Evolutionary conservation across 2,113 vertebrate genomes (phyloP).

Genomic region (Reinhardtius hippoglossoides): DNA sequence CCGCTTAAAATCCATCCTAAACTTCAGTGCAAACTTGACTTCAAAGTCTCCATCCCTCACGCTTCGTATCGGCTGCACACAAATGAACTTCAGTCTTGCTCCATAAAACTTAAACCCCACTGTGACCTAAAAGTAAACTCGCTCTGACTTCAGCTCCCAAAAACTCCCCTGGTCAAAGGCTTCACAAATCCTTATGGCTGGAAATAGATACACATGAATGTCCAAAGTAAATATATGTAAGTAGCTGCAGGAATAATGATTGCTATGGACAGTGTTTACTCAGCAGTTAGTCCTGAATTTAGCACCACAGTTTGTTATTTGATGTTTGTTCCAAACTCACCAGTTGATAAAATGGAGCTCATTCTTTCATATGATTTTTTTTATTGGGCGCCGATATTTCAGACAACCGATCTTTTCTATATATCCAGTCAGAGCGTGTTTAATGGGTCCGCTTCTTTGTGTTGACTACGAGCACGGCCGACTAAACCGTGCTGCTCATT

Average conservation of each 20-base stretch:
- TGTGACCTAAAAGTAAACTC: slow-evolving; percentile 72
- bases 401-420: background rate
- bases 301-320: slow-evolving; percentile 30
- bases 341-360: slow-evolving; percentile 26
- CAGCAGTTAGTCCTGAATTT: slow-evolving; percentile 56
- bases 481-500: slow-evolving; percentile 32
- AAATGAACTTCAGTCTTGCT: slow-evolving; percentile 66
- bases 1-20: slow-evolving; percentile 50
- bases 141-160: slow-evolving; percentile 51
- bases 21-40: slow-evolving; percentile 64
- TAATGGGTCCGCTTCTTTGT: slow-evolving; percentile 7
- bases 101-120: slow-evolving; percentile 71
- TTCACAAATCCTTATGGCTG: slow-evolving; percentile 53
- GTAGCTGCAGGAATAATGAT: slow-evolving; percentile 66
- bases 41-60: slow-evolving; percentile 61
- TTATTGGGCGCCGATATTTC: slow-evolving; percentile 24
- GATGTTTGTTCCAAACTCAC: slow-evolving; percentile 34
- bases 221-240: slow-evolving; percentile 75
- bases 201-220: slow-evolving; percentile 64
- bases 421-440: slow-evolving; percentile 6
- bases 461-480: background rate
- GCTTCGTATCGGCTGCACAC: slow-evolving; percentile 49
- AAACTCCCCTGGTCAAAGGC: slow-evolving; percentile 42
- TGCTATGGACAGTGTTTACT: slow-evolving; percentile 58
- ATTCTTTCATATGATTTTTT: slow-evolving; percentile 25